Base-by-base conservation (phyloP, 2,797 vertebrate species). In the Pantherophis vulpinus region DNA sequence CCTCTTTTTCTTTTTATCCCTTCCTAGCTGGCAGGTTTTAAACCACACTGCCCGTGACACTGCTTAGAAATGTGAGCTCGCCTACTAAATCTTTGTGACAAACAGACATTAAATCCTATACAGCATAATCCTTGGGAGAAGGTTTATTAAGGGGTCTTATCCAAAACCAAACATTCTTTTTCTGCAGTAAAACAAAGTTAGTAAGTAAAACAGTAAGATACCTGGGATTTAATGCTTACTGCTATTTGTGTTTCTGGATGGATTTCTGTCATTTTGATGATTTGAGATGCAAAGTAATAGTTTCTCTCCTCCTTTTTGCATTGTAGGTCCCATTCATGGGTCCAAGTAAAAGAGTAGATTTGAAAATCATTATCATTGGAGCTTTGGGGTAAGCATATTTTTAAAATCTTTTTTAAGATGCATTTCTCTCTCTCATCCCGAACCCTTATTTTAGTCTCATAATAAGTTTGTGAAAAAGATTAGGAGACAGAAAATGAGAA, bases 301-400 rank as follows among this genome's bases (percentile, higher is more conserved):
- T 27, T 18, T 56, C n/a, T 63, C 59, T 86, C 4, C 51, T 63
- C 74, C 20, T 61, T 54, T 61, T 47, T 0, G 0, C 61, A 90
- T 91, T 74, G 0, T 93, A 96, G 97, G 79, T 60, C 23, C 93
- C 0, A 54, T 93, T 96, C 96, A 98, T 98, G 98, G 97, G 97
- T 93, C 95, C 97, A 94, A 96, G 58, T 92, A 98, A 97, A 96
- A 97, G 97, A 94, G 97, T 98, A 93, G 98, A 98, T 94, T 94
- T 98, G 97, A 98, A 98, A 90, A 98, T 98, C 91, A 98, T 98
- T 94, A 98, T 98, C 93, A 97, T 98, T 0, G 98, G 98, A 92
- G 97, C 98, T 27, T 94, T 98, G 87, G 98, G 98, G 98, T 98
- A 97, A 97, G 97, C 90, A 89, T 51, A 61, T n/a, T 70, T 42